These are phyloP conservation scores for Epizoanthus ramosus DNA, from an alignment of 92 coral and sea anemone species.

Conservation along the genomic window DNA sequence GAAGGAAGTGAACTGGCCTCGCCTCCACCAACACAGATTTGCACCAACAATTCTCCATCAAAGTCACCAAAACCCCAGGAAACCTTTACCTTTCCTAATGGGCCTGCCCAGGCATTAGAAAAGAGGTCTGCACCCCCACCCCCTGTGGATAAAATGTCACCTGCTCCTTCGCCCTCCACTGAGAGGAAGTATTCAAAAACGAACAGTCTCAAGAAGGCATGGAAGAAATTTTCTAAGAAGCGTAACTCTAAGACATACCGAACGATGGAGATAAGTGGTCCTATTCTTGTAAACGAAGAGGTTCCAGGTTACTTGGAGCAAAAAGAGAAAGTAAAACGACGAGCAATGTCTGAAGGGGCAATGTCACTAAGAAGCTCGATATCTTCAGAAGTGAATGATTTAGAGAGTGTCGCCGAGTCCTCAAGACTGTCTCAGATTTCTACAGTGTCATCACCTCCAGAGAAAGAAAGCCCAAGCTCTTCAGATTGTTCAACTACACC, in stretches of 20 bases:
- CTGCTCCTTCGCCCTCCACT: constrained; percentile 27
- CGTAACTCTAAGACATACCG: constrained; percentile 65
- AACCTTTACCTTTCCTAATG: background rate
- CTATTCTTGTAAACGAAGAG: constrained; percentile 73
- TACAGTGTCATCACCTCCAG: constrained; percentile 23
- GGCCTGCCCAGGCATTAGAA: constrained; percentile 1
- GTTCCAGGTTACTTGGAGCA: constrained; percentile 60
- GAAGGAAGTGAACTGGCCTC: background rate
- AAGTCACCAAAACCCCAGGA: constrained; percentile 19
- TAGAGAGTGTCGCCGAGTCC: background rate
- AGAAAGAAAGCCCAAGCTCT: background rate
- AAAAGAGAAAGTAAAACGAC: constrained; percentile 47
- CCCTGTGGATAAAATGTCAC: constrained; percentile 11
- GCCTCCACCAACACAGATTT: background rate
- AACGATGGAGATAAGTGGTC: constrained; percentile 80
- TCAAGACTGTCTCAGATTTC: constrained; percentile 13
- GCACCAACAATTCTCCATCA: constrained; percentile 15
- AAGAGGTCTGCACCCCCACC: constrained; percentile 14
- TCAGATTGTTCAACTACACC: constrained; percentile 51
- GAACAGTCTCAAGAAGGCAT: constrained; percentile 71
- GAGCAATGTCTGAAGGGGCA: constrained; percentile 41
- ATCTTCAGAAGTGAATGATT: constrained; percentile 37
- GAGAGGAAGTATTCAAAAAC: constrained; percentile 59
- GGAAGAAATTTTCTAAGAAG: constrained; percentile 77
- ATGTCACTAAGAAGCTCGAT: constrained; percentile 37